Evolutionary conservation across 2,113 vertebrate species (phyloP), one percentile per base, ranked within the genome.

Genomic region (Balaeniceps rex): DNA sequence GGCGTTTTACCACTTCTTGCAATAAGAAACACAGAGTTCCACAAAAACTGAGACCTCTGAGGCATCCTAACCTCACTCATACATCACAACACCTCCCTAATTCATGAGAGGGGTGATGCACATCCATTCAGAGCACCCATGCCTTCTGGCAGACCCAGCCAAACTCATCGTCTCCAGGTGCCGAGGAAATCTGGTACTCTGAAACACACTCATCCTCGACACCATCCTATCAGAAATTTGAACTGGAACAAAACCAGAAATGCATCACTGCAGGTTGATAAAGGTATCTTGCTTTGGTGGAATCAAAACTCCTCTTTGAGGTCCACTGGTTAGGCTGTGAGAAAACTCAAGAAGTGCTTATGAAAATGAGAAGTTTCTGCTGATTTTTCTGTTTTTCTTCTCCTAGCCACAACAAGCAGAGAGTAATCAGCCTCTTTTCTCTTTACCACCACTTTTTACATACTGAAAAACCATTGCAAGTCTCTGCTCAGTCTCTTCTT

Each of bases 211-310:
- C 23, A 25, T 29, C 38, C 69, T 64, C 5, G 0, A 68, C 24
- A 44, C 34, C 4, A 2, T 38, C n/a, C 52, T 18, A 0, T 28
- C 63, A 64, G 68, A 65, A 87, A 80, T 2, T 2, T 13, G 21
- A 55, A 3, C 19, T n/a, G 42, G 52, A 61, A 52, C 29, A 57
- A 46, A 49, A 64, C 9, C 28, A 74, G 15, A 66, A 66, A 14
- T 31, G 19, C n/a, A 14, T 14, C 34, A 11, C 22, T 55, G 44
- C 17, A 34, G 31, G 14, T 36, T 34, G 51, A 38, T 28, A 33
- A 31, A 40, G 28, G 14, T 7, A 36, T 21, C 19, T 15, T 22
- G 7, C 40, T 71, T 47, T 19, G 17, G 29, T 80, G 38, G 63
- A 36, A 85, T 52, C n/a, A 40, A 60, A 57, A 52, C 18, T 33